Conservation (phyloP, 2,888 invertebrate species). For the Hartigia nigra region DNA sequence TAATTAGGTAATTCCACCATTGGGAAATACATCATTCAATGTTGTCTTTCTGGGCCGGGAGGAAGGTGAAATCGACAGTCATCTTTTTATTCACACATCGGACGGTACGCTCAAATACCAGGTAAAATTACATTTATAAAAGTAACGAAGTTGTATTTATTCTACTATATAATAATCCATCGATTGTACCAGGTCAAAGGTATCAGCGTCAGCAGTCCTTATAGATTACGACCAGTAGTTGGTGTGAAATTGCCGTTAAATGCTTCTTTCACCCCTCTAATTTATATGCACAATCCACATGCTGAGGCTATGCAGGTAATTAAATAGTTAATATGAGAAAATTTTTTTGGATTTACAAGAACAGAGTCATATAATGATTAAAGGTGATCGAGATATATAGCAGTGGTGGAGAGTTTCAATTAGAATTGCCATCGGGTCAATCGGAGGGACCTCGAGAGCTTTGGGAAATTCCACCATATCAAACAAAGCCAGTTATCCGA, state of each 20-base stretch:
- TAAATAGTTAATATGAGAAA: neutral
- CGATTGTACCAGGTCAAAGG: constrained; percentile 76
- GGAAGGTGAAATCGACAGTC: constrained; percentile 88
- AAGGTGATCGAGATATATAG: constrained; percentile 85
- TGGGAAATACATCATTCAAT: constrained; percentile 94
- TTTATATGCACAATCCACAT: constrained; percentile 96
- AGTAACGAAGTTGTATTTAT: constrained; percentile 6
- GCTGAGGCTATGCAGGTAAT: constrained; percentile 84
- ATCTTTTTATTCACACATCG: constrained; percentile 93
- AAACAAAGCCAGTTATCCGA: constrained; percentile 87
- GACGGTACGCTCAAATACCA: constrained; percentile 90
- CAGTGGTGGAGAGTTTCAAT: constrained; percentile 89
- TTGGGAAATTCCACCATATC: constrained; percentile 93
- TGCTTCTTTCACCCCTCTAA: constrained; percentile 87
- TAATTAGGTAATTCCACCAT: constrained; percentile 84
- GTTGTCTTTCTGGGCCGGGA: constrained; percentile 95
- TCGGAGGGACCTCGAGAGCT: constrained; percentile 82
- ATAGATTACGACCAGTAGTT: constrained; percentile 89
- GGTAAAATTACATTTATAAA: constrained; percentile 66
- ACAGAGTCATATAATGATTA: constrained; percentile 14
- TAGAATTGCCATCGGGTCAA: constrained; percentile 85
- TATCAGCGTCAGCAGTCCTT: constrained; percentile 89
- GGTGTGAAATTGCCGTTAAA: constrained; percentile 93
- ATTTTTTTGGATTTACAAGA: constrained; percentile 2
- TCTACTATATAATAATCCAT: neutral